Evolutionary conservation across 1,140 invertebrate genomes (phyloP), one percentile per base, ranked within the genome.

Genomic region (Lepidurus apus): DNA sequence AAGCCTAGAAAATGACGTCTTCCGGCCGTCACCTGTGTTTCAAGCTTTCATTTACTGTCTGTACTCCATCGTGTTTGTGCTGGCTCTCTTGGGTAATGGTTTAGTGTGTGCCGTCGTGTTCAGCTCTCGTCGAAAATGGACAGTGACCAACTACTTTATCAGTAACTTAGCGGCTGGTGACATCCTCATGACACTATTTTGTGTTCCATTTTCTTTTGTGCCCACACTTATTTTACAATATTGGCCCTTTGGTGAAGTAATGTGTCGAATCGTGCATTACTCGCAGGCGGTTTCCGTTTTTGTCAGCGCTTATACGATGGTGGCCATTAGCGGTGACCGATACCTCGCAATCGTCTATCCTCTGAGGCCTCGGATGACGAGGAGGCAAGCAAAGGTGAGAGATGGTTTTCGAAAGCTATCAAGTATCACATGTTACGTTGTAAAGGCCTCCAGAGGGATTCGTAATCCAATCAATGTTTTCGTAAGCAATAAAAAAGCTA

Each of bases 281-380:
- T 90, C 91, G 1, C 86, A 86, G 82, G 91, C 91, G 0, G 89
- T 94, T 1, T 92, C 93, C 1, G 93, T 95, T 44, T 88, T 95
- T 75, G 92, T 95, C 17, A 93, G 91, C 83, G 92, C 93, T 2
- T 95, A 95, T 83, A 95, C 93, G 0, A 82, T 95, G 80, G 90
- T 95, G 2, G 93, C 93, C 3, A 94, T 96, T 82, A 93, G 93
- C 77, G 89, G 93, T 73, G 94, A 96, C 84, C 88, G 94, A 10
- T 96, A 94, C 82, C 90, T 94, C 82, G 94, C 93, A 17, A 96
- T 97, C 78, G 92, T 96, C 86, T 93, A 93, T 87, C 95, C 95
- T 0, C 85, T 97, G 42, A 87, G 89, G 81, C 93, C 93, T 1
- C 88, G 93, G 43, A 89, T 96, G 82, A 91, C 91, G 6, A 92